phyloP scores from a whole-genome alignment of 2,888 invertebrate species.

The Amphipoea lucens region DNA sequence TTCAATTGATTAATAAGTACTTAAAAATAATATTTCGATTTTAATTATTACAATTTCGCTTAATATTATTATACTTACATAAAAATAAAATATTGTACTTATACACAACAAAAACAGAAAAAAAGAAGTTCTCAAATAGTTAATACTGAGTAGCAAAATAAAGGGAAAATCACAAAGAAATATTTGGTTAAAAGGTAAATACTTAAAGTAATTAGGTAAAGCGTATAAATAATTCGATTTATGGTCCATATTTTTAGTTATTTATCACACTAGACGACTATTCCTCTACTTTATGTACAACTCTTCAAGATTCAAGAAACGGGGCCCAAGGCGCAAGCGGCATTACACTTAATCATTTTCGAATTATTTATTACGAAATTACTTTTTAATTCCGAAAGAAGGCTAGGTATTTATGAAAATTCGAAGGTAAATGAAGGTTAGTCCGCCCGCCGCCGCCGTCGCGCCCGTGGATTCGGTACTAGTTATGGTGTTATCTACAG shows the following conservation, averaged over 20 bases:
- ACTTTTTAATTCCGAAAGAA: background rate
- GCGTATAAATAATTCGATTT: constrained; percentile 63
- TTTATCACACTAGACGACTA: constrained; percentile 69
- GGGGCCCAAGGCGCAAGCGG: constrained; percentile 16
- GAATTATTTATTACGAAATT: background rate
- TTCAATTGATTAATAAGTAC: constrained; percentile 3
- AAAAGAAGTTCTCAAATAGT: constrained; percentile 34
- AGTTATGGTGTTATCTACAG: background rate
- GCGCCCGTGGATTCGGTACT: background rate
- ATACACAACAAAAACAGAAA: constrained; percentile 15
- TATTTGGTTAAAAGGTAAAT: constrained; percentile 43
- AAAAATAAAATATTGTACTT: constrained; percentile 3
- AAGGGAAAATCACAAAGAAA: constrained; percentile 29
- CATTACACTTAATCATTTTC: constrained; percentile 6
- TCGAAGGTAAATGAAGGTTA: background rate
- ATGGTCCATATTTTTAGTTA: constrained; percentile 68
- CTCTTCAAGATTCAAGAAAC: constrained; percentile 26
- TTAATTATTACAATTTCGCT: constrained; percentile 3
- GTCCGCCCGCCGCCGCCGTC: background rate
- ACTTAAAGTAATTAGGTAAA: constrained; percentile 45
- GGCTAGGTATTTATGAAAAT: background rate
- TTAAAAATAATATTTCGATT: constrained; percentile 33
- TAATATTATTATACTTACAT: constrained; percentile 19
- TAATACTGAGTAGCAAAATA: constrained; percentile 54
- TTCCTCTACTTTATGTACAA: constrained; percentile 41